Evolutionary conservation across 2,888 invertebrate genomes (phyloP).

Genomic region (Agelastica alni): DNA sequence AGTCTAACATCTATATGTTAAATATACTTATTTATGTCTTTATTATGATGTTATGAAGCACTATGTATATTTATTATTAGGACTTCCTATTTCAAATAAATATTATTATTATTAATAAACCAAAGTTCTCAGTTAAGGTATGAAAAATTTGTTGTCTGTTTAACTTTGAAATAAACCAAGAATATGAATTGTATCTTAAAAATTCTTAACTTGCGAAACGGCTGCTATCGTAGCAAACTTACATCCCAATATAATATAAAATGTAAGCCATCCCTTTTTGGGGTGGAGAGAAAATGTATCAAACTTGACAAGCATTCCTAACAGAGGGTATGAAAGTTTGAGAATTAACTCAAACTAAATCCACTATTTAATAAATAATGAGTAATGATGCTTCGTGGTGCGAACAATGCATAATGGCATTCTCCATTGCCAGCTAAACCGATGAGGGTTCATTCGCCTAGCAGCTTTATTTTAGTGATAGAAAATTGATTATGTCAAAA

Average conservation of each 20-base stretch:
- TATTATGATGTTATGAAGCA: too few species aligned
- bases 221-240: not conserved
- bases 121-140: too few species aligned
- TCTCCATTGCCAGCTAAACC: conserved; percentile 2
- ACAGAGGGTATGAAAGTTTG: conserved; percentile 4
- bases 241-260: too few species aligned
- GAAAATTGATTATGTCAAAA: conserved; percentile 24
- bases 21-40: too few species aligned
- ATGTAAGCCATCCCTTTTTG: too few species aligned
- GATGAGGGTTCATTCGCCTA: conserved; percentile 2
- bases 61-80: too few species aligned
- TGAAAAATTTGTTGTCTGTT: too few species aligned
- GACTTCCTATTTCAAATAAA: too few species aligned
- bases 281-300: not conserved
- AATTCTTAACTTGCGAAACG: not conserved
- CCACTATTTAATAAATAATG: conserved; percentile 8
- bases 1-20: too few species aligned
- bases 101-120: too few species aligned
- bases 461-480: conserved; percentile 19
- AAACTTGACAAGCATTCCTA: not conserved
- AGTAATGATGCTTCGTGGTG: conserved; percentile 16
- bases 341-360: conserved; percentile 2
- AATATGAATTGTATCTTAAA: too few species aligned
- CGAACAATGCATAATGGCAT: conserved; percentile 14
- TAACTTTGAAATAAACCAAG: too few species aligned